Percentiles rank a stretch among this genome's conserved stretches.
phyloP scores from a whole-genome alignment of 30 jellyfish, hydroid and myxozoan species.

The Mastigias papua region DNA sequence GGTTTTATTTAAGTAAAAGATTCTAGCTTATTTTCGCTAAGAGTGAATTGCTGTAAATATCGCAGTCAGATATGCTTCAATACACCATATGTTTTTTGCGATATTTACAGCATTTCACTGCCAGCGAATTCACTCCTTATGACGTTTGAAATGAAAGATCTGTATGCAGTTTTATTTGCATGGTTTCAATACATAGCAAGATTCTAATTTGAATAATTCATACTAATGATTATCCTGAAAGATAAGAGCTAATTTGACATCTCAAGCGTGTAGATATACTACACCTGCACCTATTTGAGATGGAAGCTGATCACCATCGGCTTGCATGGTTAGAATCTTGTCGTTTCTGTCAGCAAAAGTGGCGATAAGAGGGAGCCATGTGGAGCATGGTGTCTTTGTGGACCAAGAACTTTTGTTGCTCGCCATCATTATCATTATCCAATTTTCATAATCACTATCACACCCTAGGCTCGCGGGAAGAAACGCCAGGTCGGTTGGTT shows the following conservation, averaged over 20 bases:
- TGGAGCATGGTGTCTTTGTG: not conserved
- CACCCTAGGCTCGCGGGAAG: conserved; percentile 89
- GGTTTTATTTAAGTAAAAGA: too few relatives aligned
- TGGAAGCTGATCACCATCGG: not conserved
- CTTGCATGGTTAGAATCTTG: not conserved
- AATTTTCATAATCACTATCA: not conserved
- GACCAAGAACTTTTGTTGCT: not conserved
- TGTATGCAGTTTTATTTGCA: not conserved
- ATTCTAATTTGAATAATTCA: not conserved
- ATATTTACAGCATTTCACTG: not conserved
- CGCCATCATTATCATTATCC: not conserved
- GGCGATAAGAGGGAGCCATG: not conserved
- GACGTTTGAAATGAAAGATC: not conserved
- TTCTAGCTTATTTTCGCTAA: too few relatives aligned
- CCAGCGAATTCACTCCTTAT: not conserved
- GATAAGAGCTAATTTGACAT: not conserved
- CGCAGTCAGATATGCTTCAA: too few relatives aligned
- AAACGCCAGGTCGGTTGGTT: conserved; percentile 98
- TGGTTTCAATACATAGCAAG: not conserved
- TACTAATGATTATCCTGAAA: not conserved
- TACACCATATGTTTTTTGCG: too few relatives aligned
- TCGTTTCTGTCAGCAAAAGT: not conserved
- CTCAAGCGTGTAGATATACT: not conserved
- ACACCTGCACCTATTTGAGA: not conserved
- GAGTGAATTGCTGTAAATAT: too few relatives aligned